Percentiles rank a stretch among this genome's conserved stretches.
phyloP scores from a whole-genome alignment of 2,888 invertebrate species.

The Teleiodes luculella region DNA sequence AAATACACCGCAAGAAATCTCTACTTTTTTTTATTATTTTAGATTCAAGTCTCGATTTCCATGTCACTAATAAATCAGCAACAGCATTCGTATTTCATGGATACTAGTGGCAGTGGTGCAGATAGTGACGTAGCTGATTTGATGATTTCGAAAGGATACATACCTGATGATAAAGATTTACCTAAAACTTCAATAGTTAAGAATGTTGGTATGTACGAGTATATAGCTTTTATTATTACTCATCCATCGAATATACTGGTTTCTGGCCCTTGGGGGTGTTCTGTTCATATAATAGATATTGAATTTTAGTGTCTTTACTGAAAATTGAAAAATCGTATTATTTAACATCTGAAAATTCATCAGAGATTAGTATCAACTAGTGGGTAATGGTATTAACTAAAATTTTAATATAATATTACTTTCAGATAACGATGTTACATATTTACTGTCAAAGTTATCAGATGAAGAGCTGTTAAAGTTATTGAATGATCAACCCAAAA shows the following conservation, averaged over 20 bases:
- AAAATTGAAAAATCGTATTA: too few species aligned
- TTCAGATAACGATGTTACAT: constrained; percentile 54
- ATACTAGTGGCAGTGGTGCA: constrained; percentile 33
- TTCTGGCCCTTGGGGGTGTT: too few species aligned
- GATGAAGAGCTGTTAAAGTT: constrained; percentile 58
- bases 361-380: too few species aligned
- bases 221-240: not conserved
- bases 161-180: constrained; percentile 51
- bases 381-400: too few species aligned
- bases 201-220: constrained; percentile 43
- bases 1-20: too few species aligned
- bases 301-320: too few species aligned
- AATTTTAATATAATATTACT: not conserved
- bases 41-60: constrained; percentile 34
- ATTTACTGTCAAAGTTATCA: constrained; percentile 60
- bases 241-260: too few species aligned
- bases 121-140: constrained; percentile 49
- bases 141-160: constrained; percentile 49
- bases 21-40: constrained; percentile 20
- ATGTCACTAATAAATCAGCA: constrained; percentile 39
- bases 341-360: too few species aligned
- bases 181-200: constrained; percentile 44
- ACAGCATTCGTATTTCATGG: constrained; percentile 33
- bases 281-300: too few species aligned
- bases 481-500: constrained; percentile 51